Evolutionary conservation across 2,113 vertebrate genomes (phyloP).

Genomic region (Leiothrix lutea): DNA sequence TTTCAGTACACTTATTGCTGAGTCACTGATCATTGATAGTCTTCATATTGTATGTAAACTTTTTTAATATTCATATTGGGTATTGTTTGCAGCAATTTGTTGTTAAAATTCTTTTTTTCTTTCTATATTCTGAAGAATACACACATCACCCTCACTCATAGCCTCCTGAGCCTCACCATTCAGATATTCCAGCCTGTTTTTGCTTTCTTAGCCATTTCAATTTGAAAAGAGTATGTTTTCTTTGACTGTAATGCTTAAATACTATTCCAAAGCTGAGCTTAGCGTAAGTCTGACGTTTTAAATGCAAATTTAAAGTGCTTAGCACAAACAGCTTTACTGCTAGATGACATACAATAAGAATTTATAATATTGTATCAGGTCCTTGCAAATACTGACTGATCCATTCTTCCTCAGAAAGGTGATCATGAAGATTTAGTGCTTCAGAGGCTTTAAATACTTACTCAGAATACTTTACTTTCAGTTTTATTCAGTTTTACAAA

Average conservation of each 20-base stretch:
- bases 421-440: background rate
- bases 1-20: background rate
- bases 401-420: background rate
- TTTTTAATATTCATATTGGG: background rate
- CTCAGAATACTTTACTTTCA: background rate
- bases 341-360: background rate
- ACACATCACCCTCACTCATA: background rate
- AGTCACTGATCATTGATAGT: background rate
- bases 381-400: background rate
- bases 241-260: constrained; percentile 8
- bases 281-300: background rate
- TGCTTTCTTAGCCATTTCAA: background rate
- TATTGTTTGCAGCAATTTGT: background rate
- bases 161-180: background rate
- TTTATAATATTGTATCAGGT: background rate
- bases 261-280: constrained; percentile 2
- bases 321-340: background rate
- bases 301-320: background rate
- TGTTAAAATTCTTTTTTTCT: background rate
- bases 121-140: background rate
- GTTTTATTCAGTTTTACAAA: background rate
- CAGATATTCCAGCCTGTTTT: background rate
- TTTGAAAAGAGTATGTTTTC: background rate
- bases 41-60: background rate
- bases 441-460: background rate